phyloP scores from a whole-genome alignment of 2,797 vertebrate species.

The Lagorchestes hirsutus region DNA sequence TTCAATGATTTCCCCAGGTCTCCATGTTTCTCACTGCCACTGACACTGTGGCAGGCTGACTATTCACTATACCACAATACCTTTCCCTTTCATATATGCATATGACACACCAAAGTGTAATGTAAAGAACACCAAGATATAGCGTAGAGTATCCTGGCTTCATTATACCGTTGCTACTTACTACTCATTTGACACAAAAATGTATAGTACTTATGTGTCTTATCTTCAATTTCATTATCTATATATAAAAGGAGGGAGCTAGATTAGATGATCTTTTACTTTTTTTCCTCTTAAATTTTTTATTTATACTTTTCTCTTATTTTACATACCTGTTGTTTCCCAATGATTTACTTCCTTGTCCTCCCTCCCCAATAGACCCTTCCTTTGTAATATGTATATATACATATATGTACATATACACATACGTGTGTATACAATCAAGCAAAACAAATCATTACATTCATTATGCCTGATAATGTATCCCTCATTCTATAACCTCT shows the following conservation, averaged over 20 bases:
- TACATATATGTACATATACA: too few species aligned
- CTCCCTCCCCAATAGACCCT: background rate
- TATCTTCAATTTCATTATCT: background rate
- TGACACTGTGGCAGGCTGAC: background rate
- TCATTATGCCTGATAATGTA: background rate
- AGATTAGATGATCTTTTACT: background rate
- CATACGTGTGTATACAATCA: background rate
- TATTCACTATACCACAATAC: background rate
- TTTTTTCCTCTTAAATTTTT: background rate
- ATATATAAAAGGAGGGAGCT: background rate
- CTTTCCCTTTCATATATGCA: background rate
- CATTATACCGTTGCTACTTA: background rate
- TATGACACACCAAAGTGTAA: background rate
- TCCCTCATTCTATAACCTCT: background rate
- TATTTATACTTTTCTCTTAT: background rate
- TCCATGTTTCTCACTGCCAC: background rate
- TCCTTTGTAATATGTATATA: too few species aligned
- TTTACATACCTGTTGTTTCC: background rate
- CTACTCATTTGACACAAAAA: background rate
- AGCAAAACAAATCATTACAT: background rate
- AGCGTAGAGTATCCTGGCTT: background rate
- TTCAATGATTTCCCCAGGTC: background rate
- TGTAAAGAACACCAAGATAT: background rate
- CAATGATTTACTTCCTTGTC: background rate
- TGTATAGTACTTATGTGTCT: background rate